A percentile compares a stretch with the other conserved stretches of the same genome.
phyloP scores from a whole-genome alignment of 30 jellyfish, hydroid and myxozoan species.

The Chrysaora quinquecirrha region DNA sequence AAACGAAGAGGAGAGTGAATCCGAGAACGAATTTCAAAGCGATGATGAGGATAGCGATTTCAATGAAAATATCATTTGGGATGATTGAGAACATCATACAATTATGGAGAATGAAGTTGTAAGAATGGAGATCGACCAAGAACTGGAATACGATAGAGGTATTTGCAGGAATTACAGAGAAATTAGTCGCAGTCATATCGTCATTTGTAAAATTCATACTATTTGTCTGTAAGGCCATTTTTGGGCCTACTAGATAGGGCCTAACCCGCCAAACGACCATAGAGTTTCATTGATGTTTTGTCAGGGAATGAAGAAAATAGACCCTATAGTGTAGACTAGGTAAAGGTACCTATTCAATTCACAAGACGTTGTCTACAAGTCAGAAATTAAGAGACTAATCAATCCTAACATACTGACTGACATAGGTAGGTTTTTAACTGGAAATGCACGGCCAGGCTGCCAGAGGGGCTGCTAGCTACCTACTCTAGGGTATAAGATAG shows the following conservation, averaged over 20 bases:
- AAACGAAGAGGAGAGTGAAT: too few relatives aligned
- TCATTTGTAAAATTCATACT: not conserved
- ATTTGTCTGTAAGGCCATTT: not conserved
- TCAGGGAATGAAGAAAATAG: not conserved
- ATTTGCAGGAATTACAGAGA: not conserved
- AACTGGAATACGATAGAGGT: not conserved
- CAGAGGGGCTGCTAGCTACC: conserved; percentile 6
- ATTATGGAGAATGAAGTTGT: not conserved
- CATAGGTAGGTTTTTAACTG: not conserved
- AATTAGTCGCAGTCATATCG: too few relatives aligned
- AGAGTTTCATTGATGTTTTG: not conserved
- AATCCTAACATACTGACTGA: not conserved
- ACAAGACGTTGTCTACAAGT: not conserved
- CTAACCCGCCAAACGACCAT: not conserved
- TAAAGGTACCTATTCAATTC: not conserved
- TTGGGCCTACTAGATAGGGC: not conserved
- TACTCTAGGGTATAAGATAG: not conserved
- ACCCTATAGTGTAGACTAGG: not conserved
- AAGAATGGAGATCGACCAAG: conserved; percentile 1
- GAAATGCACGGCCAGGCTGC: not conserved
- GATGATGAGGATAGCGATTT: too few relatives aligned
- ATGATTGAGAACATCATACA: not conserved
- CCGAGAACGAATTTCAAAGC: too few relatives aligned
- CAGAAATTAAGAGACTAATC: not conserved
- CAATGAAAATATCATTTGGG: too few relatives aligned